A percentile compares a stretch with the other conserved stretches of the same genome.
Conservation (phyloP, 2,888 invertebrate genomes). For the Eupithecia exiguata region DNA sequence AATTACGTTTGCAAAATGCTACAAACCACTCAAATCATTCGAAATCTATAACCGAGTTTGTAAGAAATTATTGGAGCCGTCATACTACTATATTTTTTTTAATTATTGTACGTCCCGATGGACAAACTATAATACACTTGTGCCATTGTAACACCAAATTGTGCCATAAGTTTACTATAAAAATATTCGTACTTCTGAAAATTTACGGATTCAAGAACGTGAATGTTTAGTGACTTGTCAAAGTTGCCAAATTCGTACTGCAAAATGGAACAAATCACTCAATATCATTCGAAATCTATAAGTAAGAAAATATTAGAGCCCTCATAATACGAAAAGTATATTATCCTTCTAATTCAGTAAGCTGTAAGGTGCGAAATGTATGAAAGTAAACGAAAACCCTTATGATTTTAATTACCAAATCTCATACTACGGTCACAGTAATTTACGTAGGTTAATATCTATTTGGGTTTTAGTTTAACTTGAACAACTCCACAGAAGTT, state of each 20-base stretch:
- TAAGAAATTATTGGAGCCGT: too few species aligned
- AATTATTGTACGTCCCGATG: too few species aligned
- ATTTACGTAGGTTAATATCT: not conserved
- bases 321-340: not conserved
- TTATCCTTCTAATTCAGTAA: not conserved
- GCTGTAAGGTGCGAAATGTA: not conserved
- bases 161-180: too few species aligned
- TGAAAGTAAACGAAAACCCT: not conserved
- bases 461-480: slow-evolving; percentile 3
- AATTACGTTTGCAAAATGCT: too few species aligned
- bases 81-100: too few species aligned
- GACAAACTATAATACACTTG: too few species aligned
- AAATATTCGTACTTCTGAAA: too few species aligned
- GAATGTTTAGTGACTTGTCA: not conserved
- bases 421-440: not conserved
- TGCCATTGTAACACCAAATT: too few species aligned
- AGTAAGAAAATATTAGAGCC: not conserved
- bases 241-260: not conserved
- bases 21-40: too few species aligned
- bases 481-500: slow-evolving; percentile 11
- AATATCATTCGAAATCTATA: not conserved
- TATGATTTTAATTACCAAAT: not conserved
- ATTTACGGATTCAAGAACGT: too few species aligned
- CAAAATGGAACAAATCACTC: not conserved
- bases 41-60: too few species aligned